Conservation (phyloP, 2,888 invertebrate genomes). For the Parnassius apollo region DNA sequence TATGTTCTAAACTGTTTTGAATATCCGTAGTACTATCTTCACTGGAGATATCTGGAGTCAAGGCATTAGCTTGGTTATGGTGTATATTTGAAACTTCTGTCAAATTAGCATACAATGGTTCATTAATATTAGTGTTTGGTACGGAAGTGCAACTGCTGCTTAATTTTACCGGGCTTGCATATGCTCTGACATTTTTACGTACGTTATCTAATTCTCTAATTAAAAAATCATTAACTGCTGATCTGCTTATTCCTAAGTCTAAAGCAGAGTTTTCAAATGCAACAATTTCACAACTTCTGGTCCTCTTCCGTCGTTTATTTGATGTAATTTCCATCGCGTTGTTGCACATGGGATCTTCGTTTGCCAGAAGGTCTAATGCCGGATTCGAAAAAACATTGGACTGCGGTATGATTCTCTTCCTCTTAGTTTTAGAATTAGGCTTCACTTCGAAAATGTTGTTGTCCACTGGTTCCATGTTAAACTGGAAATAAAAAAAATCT, state of each 20-base stretch:
- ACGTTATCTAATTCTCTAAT: constrained; percentile 70
- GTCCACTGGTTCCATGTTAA: constrained; percentile 59
- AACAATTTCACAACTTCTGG: constrained; percentile 60
- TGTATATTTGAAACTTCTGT: constrained; percentile 27
- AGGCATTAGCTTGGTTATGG: background rate
- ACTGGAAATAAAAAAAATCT: constrained; percentile 31
- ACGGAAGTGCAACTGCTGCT: constrained; percentile 11
- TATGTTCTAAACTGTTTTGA: constrained; percentile 10
- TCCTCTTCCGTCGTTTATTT: constrained; percentile 63
- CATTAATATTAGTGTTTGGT: constrained; percentile 29
- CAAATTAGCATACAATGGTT: constrained; percentile 61
- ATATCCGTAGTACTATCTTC: background rate
- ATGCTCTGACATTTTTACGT: constrained; percentile 49
- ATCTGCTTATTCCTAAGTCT: constrained; percentile 62
- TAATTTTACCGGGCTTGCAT: constrained; percentile 34
- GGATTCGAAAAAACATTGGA: constrained; percentile 71
- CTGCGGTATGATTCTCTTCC: constrained; percentile 61
- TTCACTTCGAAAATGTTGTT: constrained; percentile 75
- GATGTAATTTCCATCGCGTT: constrained; percentile 74
- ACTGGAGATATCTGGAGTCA: constrained; percentile 26
- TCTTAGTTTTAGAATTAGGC: constrained; percentile 55
- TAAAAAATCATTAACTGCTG: constrained; percentile 63
- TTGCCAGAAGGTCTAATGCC: constrained; percentile 67
- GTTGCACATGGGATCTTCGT: constrained; percentile 75
- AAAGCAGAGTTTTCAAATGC: constrained; percentile 71